phyloP scores from a whole-genome alignment of 2,113 vertebrate genomes.

The Fregata magnificens region DNA sequence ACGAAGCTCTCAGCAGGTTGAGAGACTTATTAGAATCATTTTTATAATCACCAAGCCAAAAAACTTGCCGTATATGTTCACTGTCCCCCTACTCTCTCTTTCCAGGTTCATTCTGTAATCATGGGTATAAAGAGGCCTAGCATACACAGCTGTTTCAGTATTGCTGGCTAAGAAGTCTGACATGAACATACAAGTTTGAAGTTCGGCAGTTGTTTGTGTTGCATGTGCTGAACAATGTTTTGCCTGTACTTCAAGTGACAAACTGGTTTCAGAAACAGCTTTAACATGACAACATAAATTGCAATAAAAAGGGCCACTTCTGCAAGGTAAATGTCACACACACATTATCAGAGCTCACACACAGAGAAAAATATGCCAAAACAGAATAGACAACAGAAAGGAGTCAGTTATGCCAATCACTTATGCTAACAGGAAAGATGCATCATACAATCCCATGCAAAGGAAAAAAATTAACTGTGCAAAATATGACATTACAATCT shows the following conservation, averaged over 20 bases:
- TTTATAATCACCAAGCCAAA: background rate
- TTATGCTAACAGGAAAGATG: background rate
- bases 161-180: background rate
- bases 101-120: background rate
- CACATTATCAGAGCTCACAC: background rate
- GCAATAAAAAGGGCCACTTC: background rate
- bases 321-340: background rate
- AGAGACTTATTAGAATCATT: background rate
- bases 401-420: background rate
- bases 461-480: background rate
- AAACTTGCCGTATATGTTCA: background rate
- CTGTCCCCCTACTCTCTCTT: background rate
- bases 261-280: background rate
- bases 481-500: background rate
- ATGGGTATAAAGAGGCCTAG: background rate
- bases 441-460: background rate
- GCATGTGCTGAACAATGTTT: background rate
- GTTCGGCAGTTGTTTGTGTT: background rate
- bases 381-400: background rate
- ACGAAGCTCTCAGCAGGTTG: background rate
- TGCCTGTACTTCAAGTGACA: background rate
- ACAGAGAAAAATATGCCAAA: background rate
- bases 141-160: background rate
- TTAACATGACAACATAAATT: background rate
- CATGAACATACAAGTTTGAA: background rate